Base-by-base conservation (phyloP, 1,140 invertebrate genomes). In the Zaprionus africanus region DNA sequence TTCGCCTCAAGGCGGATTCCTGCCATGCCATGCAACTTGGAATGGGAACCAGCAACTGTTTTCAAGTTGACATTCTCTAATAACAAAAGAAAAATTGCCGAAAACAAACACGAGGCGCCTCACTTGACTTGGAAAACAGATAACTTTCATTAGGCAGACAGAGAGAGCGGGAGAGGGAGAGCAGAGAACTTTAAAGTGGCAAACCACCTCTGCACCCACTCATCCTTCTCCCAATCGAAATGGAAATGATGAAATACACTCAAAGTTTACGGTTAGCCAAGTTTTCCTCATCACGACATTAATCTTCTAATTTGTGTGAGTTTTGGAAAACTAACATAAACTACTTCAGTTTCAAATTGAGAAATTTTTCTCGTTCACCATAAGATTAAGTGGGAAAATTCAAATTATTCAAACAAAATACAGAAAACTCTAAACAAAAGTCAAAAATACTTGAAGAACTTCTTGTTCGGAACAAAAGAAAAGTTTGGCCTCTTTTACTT, bases 11-110 rank as follows among this genome's bases (percentile, higher is more conserved):
- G 83, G 82, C 81, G 68, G 36, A 67, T 61, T 81, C 73, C 66
- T 41, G 73, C 62, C 19, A 64, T 19, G 9, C 31, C 31, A 34
- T 65, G 66, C 19, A 69, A 49, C 34, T 31, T 41, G 24, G 19
- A 60, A 60, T 41, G 12, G 34, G 34, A 64, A 49, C 34, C 12
- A 11, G 60, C 31, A 77, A 63, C 38, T 58, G 64, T 51, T 59
- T 19, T 49, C 51, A 41, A 60, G 60, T 73, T 83, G 81, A 83
- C 81, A 83, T 73, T 81, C 36, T 73, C 65, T 70, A 68, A 77
- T 70, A 73, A 49, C 74, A 64, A 78, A 66, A 71, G 82, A 81
- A 63, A 81, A 84, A 85, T 85, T 59, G 24, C 67, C 36, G 19
- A 64, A 70, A 53, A 70, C 38, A 36, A 51, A 59, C 58, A 62